Conservation (phyloP, 2,888 invertebrate species). For the Eremobia ochroleuca region DNA sequence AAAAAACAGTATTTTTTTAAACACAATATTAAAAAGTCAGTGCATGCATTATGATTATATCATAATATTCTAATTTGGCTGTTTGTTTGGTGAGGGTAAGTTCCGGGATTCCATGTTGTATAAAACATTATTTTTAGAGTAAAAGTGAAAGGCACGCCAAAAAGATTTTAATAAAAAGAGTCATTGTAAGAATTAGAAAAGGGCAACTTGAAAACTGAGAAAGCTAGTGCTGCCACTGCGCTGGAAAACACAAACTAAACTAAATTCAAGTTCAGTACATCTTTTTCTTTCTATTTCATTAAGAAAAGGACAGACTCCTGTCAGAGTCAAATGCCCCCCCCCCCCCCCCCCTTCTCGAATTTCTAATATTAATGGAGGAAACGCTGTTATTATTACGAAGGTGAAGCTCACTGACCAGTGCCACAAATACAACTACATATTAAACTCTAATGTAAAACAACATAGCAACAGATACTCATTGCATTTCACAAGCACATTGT, state of each 20-base stretch:
- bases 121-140: not conserved
- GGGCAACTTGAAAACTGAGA: not conserved
- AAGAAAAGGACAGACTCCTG: no score
- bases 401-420: not conserved
- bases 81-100: not conserved
- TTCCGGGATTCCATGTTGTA: not conserved
- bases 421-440: conserved; percentile 12
- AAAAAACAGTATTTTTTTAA: not conserved
- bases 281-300: no score
- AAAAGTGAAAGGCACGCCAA: no score
- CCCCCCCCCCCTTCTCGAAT: no score
- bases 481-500: not conserved
- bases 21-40: not conserved
- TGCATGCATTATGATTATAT: not conserved
- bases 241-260: no score
- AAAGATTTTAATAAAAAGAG: not conserved
- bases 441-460: conserved; percentile 11
- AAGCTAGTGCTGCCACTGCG: not conserved
- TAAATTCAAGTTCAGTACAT: no score
- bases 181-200: not conserved
- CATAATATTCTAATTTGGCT: not conserved
- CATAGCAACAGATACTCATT: conserved; percentile 9
- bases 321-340: no score
- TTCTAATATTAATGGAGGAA: not conserved
- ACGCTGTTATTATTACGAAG: not conserved